Percentiles rank a stretch among this genome's conserved stretches.
Evolutionary conservation across 1,140 invertebrate species (phyloP).

Genomic region (Ooceraea biroi): DNA sequence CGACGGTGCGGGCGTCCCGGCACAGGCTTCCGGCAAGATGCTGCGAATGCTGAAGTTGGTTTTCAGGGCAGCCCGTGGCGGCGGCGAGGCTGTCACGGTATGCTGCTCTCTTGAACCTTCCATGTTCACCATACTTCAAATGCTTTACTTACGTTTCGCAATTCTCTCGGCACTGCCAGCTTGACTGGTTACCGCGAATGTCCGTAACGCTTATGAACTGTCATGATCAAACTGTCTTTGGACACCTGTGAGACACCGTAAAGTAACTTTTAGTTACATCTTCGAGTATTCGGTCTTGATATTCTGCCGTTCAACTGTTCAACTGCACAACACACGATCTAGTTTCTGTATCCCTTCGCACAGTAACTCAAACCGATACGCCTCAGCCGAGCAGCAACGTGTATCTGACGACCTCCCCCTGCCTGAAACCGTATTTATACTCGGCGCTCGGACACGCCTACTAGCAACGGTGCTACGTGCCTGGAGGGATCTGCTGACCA

Average conservation of each 20-base stretch:
- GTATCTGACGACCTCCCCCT: conserved; percentile 50
- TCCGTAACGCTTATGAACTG: not conserved
- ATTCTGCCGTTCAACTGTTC: not conserved
- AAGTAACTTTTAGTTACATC: conserved; percentile 1
- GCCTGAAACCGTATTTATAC: conserved; percentile 61
- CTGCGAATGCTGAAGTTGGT: conserved; percentile 91
- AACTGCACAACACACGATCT: not conserved
- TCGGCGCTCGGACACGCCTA: conserved; percentile 29
- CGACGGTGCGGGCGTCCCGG: conserved; percentile 83
- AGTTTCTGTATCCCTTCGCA: not conserved
- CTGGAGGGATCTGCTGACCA: conserved; percentile 58
- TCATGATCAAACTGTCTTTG: too few relatives aligned
- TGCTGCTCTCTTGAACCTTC: conserved; percentile 83
- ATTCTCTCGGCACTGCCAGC: conserved; percentile 29
- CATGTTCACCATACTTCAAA: conserved; percentile 86
- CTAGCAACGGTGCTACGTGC: not conserved
- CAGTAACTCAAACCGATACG: not conserved
- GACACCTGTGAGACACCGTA: too few relatives aligned
- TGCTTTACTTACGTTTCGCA: not conserved
- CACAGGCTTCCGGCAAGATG: conserved; percentile 89
- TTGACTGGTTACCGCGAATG: not conserved
- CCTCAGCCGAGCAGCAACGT: conserved; percentile 4
- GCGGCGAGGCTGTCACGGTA: conserved; percentile 85
- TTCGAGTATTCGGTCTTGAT: not conserved
- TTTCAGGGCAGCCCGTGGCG: conserved; percentile 88